Evolutionary conservation across 2,113 vertebrate species (phyloP).

Genomic region (Ceuthmochares aereus): DNA sequence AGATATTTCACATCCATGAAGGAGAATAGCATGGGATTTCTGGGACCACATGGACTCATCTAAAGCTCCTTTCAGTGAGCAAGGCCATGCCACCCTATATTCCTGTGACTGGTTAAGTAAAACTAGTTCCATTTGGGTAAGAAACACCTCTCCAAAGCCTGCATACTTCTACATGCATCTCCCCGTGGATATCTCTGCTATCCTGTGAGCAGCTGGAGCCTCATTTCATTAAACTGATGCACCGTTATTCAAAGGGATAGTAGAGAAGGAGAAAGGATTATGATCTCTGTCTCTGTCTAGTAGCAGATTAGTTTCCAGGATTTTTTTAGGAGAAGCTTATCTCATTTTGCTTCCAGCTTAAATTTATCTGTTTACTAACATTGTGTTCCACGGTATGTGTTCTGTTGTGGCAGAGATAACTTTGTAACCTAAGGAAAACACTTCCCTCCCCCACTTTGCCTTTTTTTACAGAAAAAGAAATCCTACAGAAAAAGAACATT

Average conservation of each 20-base stretch:
- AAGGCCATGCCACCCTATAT: not conserved
- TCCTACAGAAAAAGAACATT: not conserved
- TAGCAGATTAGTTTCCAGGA: not conserved
- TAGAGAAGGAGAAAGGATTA: not conserved
- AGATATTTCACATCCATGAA: not conserved
- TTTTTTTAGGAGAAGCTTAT: not conserved
- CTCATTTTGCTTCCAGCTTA: not conserved
- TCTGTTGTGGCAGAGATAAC: not conserved
- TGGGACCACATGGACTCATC: not conserved
- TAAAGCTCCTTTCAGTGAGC: not conserved
- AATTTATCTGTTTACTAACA: not conserved
- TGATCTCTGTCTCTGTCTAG: not conserved
- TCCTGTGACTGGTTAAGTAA: not conserved
- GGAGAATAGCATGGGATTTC: not conserved
- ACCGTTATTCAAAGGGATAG: not conserved
- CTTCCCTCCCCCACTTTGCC: accelerated
- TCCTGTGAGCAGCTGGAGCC: not conserved
- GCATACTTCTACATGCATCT: not conserved
- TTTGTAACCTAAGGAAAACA: not conserved
- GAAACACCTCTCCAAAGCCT: not conserved
- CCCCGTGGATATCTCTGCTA: not conserved
- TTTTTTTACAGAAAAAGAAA: not conserved
- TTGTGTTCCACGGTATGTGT: not conserved
- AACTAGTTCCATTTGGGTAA: not conserved
- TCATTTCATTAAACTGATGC: not conserved